Evolutionary conservation across 1,140 invertebrate genomes (phyloP).

Genomic region (Anastrepha obliqua): DNA sequence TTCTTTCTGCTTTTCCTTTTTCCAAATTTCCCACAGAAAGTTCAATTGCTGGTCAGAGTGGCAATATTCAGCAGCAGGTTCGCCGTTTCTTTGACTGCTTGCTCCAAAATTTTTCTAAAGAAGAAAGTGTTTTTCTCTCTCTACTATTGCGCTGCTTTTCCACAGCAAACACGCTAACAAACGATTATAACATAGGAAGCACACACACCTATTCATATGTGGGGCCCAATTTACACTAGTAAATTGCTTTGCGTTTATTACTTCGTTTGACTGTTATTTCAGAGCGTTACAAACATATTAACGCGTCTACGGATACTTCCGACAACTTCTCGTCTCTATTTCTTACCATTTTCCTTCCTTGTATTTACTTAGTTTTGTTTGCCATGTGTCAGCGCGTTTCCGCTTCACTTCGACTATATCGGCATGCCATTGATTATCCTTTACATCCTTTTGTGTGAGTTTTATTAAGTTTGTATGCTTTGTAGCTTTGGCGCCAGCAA

Average conservation of each 20-base stretch:
- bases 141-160: no score
- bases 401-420: not conserved
- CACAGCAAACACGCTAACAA: not conserved
- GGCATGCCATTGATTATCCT: not conserved
- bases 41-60: no score
- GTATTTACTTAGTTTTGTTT: not conserved
- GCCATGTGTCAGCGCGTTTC: constrained; percentile 12
- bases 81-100: no score
- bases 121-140: no score
- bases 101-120: no score
- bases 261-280: not conserved
- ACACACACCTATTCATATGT: not conserved
- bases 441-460: constrained; percentile 1
- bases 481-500: constrained; percentile 3
- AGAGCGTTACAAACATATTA: not conserved
- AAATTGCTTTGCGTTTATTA: not conserved
- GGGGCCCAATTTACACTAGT: no score
- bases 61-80: no score
- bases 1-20: no score
- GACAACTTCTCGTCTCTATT: not conserved
- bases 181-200: not conserved
- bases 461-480: constrained; percentile 35
- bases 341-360: no score
- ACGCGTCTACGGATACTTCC: not conserved
- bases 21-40: no score